Conservation (phyloP, 2,888 invertebrate species). For the Cylloceria caligata region DNA sequence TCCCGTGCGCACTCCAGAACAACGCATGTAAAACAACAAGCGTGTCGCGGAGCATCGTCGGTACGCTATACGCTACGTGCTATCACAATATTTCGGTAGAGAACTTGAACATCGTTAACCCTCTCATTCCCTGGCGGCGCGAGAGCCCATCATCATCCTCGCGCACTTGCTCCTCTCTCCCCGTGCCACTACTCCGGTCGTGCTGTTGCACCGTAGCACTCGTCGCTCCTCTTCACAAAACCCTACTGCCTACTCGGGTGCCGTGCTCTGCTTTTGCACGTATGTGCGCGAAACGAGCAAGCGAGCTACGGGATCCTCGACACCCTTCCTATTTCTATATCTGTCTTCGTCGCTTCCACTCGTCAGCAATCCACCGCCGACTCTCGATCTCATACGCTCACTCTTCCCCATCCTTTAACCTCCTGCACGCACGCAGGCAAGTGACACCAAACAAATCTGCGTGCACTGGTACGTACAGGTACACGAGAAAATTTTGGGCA, state of each 20-base stretch:
- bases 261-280: conserved; percentile 26
- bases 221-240: conserved; percentile 61
- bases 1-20: conserved; percentile 69
- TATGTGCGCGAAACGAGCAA: conserved; percentile 59
- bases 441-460: conserved; percentile 83
- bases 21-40: conserved; percentile 80
- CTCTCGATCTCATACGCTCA: conserved; percentile 62
- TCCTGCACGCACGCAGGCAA: conserved; percentile 76
- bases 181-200: conserved; percentile 31
- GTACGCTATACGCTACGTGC: conserved; percentile 51
- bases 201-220: conserved; percentile 51
- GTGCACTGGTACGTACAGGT: conserved; percentile 66
- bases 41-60: conserved; percentile 39
- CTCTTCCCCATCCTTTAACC: conserved; percentile 21
- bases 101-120: conserved; percentile 79
- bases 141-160: conserved; percentile 73
- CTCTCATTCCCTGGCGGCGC: conserved; percentile 63
- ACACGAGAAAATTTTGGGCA: conserved; percentile 42
- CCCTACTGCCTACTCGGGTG: conserved; percentile 42
- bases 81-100: conserved; percentile 75
- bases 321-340: conserved; percentile 54
- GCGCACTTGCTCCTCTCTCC: conserved; percentile 66
- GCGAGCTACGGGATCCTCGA: conserved; percentile 57
- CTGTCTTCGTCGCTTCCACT: conserved; percentile 50
- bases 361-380: conserved; percentile 23